Evolutionary conservation across 2,113 vertebrate genomes (phyloP).

Genomic region (Melanotaenia duboulayi): DNA sequence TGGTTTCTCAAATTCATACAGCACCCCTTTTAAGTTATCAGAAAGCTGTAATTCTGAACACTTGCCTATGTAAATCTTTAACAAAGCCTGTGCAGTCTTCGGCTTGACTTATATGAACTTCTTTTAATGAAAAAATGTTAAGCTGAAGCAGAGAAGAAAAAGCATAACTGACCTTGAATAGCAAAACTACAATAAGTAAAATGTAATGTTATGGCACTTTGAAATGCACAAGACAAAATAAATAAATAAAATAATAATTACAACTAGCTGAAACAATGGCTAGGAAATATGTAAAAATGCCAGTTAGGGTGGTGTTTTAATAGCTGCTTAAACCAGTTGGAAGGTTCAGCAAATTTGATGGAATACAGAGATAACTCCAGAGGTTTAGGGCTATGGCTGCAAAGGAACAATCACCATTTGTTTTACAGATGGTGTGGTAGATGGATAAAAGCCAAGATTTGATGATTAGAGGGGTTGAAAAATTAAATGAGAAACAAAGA

Average conservation of each 20-base stretch:
- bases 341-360: background rate
- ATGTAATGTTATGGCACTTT: too few species aligned
- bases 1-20: background rate
- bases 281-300: too few species aligned
- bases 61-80: background rate
- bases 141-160: slow-evolving; percentile 1
- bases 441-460: background rate
- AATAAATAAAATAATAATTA: too few species aligned
- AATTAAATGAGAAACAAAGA: background rate
- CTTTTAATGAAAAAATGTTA: background rate
- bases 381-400: background rate
- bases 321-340: background rate
- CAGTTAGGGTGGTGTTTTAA: background rate
- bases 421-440: background rate
- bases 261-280: too few species aligned
- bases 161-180: slow-evolving; percentile 1
- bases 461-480: background rate
- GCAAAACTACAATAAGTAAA: background rate
- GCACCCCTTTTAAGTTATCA: too few species aligned
- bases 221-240: too few species aligned
- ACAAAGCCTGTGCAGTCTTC: background rate
- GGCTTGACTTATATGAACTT: too few species aligned
- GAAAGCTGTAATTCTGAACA: background rate
- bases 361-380: background rate
- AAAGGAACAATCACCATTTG: background rate